Base-by-base conservation (phyloP, 1,140 invertebrate species). In the Olivierus martensii region DNA sequence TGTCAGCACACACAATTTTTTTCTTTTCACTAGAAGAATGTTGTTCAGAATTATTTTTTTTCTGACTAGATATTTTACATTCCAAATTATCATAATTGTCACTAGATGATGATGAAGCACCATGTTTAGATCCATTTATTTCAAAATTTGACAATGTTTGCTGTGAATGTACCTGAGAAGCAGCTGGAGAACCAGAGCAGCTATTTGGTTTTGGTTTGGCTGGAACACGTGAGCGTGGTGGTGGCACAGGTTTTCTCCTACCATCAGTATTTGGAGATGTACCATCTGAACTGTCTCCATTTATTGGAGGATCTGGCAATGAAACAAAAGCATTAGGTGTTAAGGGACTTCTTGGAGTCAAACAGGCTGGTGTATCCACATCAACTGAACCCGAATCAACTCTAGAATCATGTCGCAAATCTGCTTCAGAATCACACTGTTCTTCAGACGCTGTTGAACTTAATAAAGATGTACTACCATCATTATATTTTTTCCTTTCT, bases 311-410 rank as follows among this genome's bases (percentile, higher is more conserved):
- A 18, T 18, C 46, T 11, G 15, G 6, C 12, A 17, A 4, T n/a
- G 19, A 17, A 48, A 9, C 46, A 28, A 35, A 5, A 28, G 46
- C 9, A 48, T 48, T 48, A 48, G 17, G 14, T 48, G 12, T 21
- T 11, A 14, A 18, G 11, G n/a, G 39, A 17, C 17, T 19, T 14
- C 14, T 28, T 34, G 22, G 14, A 43, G 17, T 17, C 28, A 28
- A 28, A 9, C 28, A 28, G 4, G 28, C 28, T 2, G 67, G 67
- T 28, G 68, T 66, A 46, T 68, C 67, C 49, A 69, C 60, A 56
- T 70, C 69, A 7, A 65, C 67, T n/a, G 65, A 67, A 21, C 66
- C 68, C 6, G 69, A 70, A 53, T 70, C 68, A 14, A 69, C 62
- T 38, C 67, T 56, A 11, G 66, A 69, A 54, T 66, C 63, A 37